Evolutionary conservation across 2,888 invertebrate genomes (phyloP), one percentile per base, ranked within the genome.

Genomic region (Metellina segmentata): DNA sequence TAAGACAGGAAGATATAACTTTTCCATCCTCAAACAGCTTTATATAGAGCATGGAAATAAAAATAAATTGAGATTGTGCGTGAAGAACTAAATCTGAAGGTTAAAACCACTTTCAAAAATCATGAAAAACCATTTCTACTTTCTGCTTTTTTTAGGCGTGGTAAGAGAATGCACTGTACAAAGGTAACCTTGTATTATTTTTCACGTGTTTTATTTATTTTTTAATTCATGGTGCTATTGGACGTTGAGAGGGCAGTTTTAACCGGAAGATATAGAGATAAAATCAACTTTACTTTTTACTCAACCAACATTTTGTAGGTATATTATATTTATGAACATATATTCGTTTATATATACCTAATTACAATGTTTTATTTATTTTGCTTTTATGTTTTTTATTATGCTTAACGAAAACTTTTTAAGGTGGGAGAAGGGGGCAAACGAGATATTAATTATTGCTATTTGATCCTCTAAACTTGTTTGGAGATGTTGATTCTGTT

Each of bases 51-150:
- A 8, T 16, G 52, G 52, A 7, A 8, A 7, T 20, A 69, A 72
- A 75, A 75, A 75, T 13, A 8, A 48, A 49, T 11, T 16, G 11
- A 49, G 51, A 61, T 16, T 61, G 61, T 6, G 61, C 20, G 13
- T 7, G 34, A 20, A 19, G 34, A 34, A 53, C 20, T 52, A 8
- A 72, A 51, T 72, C 13, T 83, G 83, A 83, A 83, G 83, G 83
- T 83, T 83, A 83, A 72, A 20, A 16, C 16, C 52, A 49, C 51
- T 83, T 71, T 19, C 7, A 79, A 61, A 34, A 61, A 13, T 61
- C 48, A 7, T 9, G 19, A 77, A 70, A 49, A 61, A n/a, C 6
- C 11, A 8, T 49, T 69, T 81, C 8, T 20, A 20, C 20, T 19
- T 19, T 20, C n/a, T 49, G 49, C 8, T 49, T 11, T 8, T 20